Conservation (phyloP, 2,888 invertebrate genomes). For the Drosophila dives region DNA sequence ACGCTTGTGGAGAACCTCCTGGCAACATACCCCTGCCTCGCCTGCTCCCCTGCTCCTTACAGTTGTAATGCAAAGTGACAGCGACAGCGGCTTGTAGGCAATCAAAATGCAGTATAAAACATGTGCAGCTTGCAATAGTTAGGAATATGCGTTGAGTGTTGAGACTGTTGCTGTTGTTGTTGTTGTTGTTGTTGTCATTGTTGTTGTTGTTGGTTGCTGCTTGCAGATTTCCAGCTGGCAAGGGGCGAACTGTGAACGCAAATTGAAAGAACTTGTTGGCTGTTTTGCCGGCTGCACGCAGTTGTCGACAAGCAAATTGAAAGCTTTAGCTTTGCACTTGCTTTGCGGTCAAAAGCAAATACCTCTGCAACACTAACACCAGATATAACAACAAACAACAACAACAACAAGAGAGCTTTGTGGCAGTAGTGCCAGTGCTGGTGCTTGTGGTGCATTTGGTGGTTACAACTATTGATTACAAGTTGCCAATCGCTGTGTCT, state of each 20-base stretch:
- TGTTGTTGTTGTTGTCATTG: slow-evolving; percentile 2
- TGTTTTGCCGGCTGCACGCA: slow-evolving; percentile 59
- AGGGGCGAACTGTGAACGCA: slow-evolving; percentile 51
- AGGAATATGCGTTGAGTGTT: slow-evolving; percentile 49
- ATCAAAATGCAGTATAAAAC: slow-evolving; percentile 76
- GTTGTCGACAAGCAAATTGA: slow-evolving; percentile 73
- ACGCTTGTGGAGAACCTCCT: slow-evolving; percentile 22
- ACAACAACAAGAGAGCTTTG: slow-evolving; percentile 23
- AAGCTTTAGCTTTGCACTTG: slow-evolving; percentile 80
- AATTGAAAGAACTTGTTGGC: slow-evolving; percentile 80
- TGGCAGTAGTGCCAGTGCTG: slow-evolving; percentile 22
- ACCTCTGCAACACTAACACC: slow-evolving; percentile 34
- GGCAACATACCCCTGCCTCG: slow-evolving; percentile 5
- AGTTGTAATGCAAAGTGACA: slow-evolving; percentile 77
- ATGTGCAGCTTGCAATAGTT: slow-evolving; percentile 68
- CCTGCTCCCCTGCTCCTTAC: slow-evolving; percentile 35
- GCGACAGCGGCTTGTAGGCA: slow-evolving; percentile 74
- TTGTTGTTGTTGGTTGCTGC: slow-evolving; percentile 26
- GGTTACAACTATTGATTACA: slow-evolving; percentile 80
- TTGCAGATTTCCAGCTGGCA: slow-evolving; percentile 47
- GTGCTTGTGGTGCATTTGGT: slow-evolving; percentile 70
- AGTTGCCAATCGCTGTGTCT: slow-evolving; percentile 72
- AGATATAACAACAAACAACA: slow-evolving; percentile 17
- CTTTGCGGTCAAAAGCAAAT: slow-evolving; percentile 76
- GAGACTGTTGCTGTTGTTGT: slow-evolving; percentile 30